Evolutionary conservation across 2,888 invertebrate species (phyloP).

Genomic region (Cyrtodaria siliqua): DNA sequence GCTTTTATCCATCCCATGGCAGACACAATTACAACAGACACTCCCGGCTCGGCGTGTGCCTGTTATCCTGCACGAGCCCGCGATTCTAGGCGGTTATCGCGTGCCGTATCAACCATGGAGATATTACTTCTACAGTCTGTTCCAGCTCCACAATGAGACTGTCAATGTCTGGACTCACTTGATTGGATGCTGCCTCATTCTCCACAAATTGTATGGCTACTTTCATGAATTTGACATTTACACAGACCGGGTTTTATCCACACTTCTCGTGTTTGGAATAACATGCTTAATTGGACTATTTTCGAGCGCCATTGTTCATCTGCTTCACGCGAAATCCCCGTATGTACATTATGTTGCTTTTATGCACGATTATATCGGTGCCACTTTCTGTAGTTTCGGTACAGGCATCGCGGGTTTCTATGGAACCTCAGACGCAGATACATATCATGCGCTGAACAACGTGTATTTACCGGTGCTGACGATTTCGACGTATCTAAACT

Average conservation of each 20-base stretch:
- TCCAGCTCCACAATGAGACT: constrained; percentile 80
- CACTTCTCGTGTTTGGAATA: constrained; percentile 61
- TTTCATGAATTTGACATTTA: constrained; percentile 69
- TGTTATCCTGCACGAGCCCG: constrained; percentile 75
- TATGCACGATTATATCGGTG: constrained; percentile 70
- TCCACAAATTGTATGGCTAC: constrained; percentile 64
- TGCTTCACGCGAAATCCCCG: constrained; percentile 65
- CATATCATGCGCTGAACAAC: constrained; percentile 35
- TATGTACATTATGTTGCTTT: constrained; percentile 65
- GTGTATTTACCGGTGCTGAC: constrained; percentile 51
- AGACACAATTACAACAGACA: constrained; percentile 59
- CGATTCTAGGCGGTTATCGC: constrained; percentile 75
- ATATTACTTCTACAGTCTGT: constrained; percentile 75
- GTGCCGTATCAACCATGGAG: constrained; percentile 71
- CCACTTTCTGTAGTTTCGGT: constrained; percentile 61
- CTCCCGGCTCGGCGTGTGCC: constrained; percentile 69
- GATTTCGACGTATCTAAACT: constrained; percentile 59
- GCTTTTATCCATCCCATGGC: constrained; percentile 52
- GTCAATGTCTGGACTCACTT: constrained; percentile 81
- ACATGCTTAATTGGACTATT: constrained; percentile 59
- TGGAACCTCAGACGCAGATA: constrained; percentile 47
- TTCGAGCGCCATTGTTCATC: constrained; percentile 62
- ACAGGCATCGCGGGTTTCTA: constrained; percentile 62
- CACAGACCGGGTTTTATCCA: constrained; percentile 70
- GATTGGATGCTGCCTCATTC: constrained; percentile 63